Evolutionary conservation across 2,113 vertebrate genomes (phyloP).

Genomic region (Nyctereutes procyonoides): DNA sequence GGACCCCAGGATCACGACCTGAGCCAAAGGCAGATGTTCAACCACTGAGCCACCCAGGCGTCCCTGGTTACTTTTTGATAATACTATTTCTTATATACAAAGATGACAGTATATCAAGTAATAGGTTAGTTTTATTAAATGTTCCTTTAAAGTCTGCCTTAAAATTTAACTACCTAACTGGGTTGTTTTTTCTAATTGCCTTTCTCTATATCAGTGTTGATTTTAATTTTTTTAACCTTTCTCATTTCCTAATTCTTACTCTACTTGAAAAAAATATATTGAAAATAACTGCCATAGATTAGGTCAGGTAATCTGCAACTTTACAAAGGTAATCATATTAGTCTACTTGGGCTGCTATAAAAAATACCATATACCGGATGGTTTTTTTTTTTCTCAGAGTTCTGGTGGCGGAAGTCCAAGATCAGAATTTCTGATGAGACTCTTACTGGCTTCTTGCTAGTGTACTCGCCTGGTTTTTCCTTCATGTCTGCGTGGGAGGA

Average conservation of each 20-base stretch:
- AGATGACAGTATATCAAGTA: neutral
- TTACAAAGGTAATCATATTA: neutral
- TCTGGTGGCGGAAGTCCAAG: neutral
- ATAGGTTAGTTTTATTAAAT: neutral
- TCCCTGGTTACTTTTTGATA: neutral
- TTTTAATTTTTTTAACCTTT: constrained; percentile 33
- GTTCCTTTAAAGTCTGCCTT: neutral
- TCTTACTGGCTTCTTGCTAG: neutral
- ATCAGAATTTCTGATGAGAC: neutral
- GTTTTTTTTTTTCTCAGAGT: neutral
- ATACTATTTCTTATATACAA: neutral
- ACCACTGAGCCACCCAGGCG: too few relatives aligned
- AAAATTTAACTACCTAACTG: neutral
- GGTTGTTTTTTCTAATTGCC: neutral
- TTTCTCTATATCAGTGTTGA: neutral
- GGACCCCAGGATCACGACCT: too few relatives aligned
- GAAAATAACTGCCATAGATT: neutral
- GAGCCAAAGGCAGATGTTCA: too few relatives aligned
- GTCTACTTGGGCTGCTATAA: neutral
- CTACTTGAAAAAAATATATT: neutral
- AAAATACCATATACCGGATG: neutral
- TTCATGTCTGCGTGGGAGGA: neutral
- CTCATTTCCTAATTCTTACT: neutral
- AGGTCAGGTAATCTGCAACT: neutral
- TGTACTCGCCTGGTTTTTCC: neutral